phyloP scores from a whole-genome alignment of 2,113 vertebrate species.

The Pleuronectes platessa region DNA sequence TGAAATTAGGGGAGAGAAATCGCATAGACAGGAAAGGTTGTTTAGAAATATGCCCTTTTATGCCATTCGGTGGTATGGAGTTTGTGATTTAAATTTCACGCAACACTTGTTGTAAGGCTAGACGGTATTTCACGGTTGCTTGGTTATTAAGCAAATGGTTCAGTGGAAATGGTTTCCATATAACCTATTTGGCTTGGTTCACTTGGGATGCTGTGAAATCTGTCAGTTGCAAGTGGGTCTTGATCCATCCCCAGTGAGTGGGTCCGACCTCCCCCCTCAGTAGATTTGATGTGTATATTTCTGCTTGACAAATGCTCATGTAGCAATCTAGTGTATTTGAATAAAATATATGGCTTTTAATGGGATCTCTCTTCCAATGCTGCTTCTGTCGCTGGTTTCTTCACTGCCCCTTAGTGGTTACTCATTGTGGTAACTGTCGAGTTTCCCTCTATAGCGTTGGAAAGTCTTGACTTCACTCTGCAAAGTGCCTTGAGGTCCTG shows the following conservation, averaged over 20 bases:
- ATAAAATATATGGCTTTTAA: too few relatives aligned
- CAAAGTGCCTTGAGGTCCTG: neutral
- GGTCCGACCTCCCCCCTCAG: neutral
- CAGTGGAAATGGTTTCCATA: slow-evolving; percentile 7
- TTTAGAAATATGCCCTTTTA: slow-evolving; percentile 25
- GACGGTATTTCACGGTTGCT: slow-evolving; percentile 25
- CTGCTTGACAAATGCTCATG: neutral
- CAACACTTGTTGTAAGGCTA: slow-evolving; percentile 20
- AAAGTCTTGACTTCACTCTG: neutral
- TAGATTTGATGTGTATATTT: neutral
- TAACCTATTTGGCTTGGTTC: neutral
- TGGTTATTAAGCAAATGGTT: slow-evolving; percentile 27
- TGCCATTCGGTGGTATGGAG: neutral
- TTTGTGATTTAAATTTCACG: slow-evolving; percentile 56
- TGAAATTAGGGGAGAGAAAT: slow-evolving; percentile 29
- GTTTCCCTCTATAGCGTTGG: neutral
- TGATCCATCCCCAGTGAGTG: neutral
- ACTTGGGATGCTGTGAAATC: neutral
- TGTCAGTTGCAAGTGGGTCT: neutral
- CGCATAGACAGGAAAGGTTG: slow-evolving; percentile 24
- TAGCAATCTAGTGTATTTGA: neutral
- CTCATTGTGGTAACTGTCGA: neutral
- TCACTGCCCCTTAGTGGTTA: neutral
- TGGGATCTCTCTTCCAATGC: neutral
- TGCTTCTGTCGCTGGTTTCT: neutral